A percentile compares a stretch with the other conserved stretches of the same genome.
Evolutionary conservation across 2,113 vertebrate species (phyloP).

Genomic region (Chlorocebus sabaeus): DNA sequence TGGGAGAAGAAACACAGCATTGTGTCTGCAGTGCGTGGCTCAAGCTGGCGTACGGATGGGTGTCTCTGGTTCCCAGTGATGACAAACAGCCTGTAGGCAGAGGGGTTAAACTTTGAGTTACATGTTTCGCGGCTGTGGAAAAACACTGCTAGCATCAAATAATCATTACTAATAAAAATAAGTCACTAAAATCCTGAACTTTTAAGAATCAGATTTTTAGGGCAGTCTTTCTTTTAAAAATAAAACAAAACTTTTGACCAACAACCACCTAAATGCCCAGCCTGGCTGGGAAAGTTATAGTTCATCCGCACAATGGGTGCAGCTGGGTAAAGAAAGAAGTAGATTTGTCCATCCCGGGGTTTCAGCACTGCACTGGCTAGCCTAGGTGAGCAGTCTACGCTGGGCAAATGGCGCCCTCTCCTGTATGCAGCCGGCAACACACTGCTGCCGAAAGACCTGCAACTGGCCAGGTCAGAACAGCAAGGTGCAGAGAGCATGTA

Average conservation of each 20-base stretch:
- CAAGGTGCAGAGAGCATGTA: background rate
- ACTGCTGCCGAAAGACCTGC: background rate
- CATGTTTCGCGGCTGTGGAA: background rate
- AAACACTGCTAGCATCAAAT: background rate
- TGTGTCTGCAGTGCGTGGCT: background rate
- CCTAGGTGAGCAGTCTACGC: background rate
- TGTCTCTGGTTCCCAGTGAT: background rate
- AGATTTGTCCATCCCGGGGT: background rate
- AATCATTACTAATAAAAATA: background rate
- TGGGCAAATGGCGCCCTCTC: background rate
- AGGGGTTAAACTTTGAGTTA: background rate
- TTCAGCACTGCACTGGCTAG: accelerated
- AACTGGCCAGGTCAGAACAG: background rate
- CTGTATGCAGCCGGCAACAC: background rate
- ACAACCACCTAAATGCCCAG: background rate
- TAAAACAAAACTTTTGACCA: background rate
- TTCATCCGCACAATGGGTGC: background rate
- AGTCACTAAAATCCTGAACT: background rate
- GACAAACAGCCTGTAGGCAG: constrained; percentile 16
- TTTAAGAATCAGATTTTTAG: background rate
- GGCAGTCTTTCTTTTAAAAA: constrained; percentile 10
- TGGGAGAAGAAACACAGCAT: constrained; percentile 14
- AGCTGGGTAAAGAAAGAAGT: background rate
- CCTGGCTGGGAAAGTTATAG: background rate
- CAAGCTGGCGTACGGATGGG: background rate